Conservation (phyloP, 64 coral and sea anemone species). For the Dendrophyllia cribrosa region DNA sequence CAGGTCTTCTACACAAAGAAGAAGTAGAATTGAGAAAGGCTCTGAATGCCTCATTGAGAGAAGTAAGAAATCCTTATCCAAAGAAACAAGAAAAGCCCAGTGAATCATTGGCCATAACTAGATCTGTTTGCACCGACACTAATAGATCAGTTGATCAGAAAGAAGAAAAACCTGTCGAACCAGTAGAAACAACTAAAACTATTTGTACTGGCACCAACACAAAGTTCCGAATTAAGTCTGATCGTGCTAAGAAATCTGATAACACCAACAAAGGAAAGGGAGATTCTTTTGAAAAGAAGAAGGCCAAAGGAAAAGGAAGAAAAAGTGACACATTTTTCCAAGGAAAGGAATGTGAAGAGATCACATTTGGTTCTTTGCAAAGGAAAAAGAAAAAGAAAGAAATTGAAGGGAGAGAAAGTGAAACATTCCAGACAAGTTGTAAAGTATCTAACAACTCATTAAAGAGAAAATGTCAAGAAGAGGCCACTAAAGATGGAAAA, state of each 20-base stretch:
- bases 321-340: background rate
- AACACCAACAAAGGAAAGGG: background rate
- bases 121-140: background rate
- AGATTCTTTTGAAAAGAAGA: background rate
- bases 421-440: background rate
- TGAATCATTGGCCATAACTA: background rate
- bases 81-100: background rate
- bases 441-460: background rate
- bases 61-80: background rate
- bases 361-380: background rate
- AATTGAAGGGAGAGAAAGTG: background rate
- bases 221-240: background rate
- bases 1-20: conserved; percentile 92
- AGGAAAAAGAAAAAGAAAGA: background rate
- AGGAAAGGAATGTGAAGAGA: background rate
- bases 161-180: background rate
- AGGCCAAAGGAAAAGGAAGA: background rate
- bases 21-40: conserved; percentile 91
- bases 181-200: background rate
- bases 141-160: too few species aligned
- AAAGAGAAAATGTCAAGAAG: background rate
- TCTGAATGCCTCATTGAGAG: conserved; percentile 80
- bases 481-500: background rate
- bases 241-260: background rate
- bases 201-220: conserved; percentile 23